Percentiles rank a stretch among this genome's conserved stretches.
These are phyloP conservation scores for Lates calcarifer DNA, from an alignment of 2,113 vertebrate genomes.

Conservation along the genomic window DNA sequence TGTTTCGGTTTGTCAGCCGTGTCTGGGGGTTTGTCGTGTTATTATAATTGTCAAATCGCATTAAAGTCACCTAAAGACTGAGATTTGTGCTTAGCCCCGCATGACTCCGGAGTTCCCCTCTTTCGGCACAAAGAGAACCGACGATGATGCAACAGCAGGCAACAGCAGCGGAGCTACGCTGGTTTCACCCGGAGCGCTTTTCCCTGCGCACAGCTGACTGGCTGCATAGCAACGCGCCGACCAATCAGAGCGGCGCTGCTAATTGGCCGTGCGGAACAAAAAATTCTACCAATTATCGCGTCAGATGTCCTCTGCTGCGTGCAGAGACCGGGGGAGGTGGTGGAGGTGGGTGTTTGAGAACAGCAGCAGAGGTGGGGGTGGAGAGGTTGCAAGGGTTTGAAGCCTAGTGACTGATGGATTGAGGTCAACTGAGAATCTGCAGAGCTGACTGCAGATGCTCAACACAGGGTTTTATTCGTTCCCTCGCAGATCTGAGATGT, in stretches of 20 bases:
- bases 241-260: conserved; percentile 64
- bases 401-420: conserved; percentile 27
- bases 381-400: background rate
- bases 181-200: conserved; percentile 66
- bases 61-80: background rate
- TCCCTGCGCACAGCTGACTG: conserved; percentile 69
- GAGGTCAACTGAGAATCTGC: conserved; percentile 29
- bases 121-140: conserved; percentile 61
- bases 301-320: background rate
- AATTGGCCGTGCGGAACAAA: conserved; percentile 38
- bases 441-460: background rate
- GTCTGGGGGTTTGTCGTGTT: background rate
- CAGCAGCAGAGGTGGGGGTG: background rate
- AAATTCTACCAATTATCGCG: conserved; percentile 35
- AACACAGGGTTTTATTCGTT: background rate
- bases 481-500: background rate
- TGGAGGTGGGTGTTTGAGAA: background rate
- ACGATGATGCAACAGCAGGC: conserved; percentile 86
- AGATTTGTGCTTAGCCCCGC: conserved; percentile 49
- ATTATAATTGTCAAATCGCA: background rate
- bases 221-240: conserved; percentile 72
- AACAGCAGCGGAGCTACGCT: conserved; percentile 63
- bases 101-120: conserved; percentile 81
- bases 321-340: too few relatives aligned
- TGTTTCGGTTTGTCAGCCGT: background rate